Evolutionary conservation across 2,797 vertebrate species (phyloP).

Genomic region (Kryptolebias ocellatus): DNA sequence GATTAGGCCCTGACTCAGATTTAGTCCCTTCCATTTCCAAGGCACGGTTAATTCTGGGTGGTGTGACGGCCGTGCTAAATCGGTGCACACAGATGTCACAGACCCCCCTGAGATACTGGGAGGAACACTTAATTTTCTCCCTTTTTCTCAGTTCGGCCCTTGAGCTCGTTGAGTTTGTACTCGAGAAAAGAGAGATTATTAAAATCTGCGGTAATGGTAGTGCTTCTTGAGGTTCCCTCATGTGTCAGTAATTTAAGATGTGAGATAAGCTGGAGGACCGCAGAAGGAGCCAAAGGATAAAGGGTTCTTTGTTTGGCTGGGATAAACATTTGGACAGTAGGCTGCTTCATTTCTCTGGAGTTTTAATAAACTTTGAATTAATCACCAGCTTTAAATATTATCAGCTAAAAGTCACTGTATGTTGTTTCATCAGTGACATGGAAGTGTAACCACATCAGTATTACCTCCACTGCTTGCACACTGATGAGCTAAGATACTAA

Average conservation of each 20-base stretch:
- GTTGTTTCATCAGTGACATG: not conserved
- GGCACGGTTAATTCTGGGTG: conserved; percentile 54
- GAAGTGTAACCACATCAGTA: not conserved
- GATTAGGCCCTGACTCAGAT: conserved; percentile 72
- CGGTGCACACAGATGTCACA: conserved; percentile 40
- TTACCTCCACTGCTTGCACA: not conserved
- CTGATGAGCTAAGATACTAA: not conserved
- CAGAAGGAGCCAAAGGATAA: not conserved
- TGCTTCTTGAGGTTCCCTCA: conserved; percentile 37
- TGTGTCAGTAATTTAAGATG: conserved; percentile 35
- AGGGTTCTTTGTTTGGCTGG: conserved; percentile 45
- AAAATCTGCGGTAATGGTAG: conserved; percentile 38
- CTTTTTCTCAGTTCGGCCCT: conserved; percentile 7
- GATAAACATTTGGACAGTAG: conserved; percentile 24
- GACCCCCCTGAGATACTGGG: conserved; percentile 15
- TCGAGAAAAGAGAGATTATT: conserved; percentile 22
- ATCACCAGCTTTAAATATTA: conserved; percentile 1
- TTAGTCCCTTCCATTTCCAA: conserved; percentile 54
- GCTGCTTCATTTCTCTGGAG: conserved; percentile 11
- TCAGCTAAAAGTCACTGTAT: not conserved
- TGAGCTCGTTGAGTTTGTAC: not conserved
- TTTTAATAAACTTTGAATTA: not conserved
- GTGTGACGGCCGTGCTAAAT: conserved; percentile 68
- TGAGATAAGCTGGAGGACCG: conserved; percentile 6
- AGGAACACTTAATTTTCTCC: conserved; percentile 27